Conservation (phyloP, 2,797 vertebrate genomes). For the Avahi laniger region DNA sequence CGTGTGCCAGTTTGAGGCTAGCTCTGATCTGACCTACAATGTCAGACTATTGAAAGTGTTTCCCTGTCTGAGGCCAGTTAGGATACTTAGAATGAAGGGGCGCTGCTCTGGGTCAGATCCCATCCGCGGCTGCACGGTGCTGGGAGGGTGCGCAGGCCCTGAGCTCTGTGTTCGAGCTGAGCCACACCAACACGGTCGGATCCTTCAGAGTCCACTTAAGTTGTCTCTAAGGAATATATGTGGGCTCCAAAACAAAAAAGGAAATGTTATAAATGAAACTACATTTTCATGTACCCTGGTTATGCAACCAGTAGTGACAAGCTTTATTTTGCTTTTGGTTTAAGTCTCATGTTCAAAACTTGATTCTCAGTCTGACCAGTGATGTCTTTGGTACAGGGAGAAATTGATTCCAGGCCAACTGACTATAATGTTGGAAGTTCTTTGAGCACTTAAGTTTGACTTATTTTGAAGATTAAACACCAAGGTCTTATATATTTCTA, state of each 20-base stretch:
- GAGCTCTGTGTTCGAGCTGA: not conserved
- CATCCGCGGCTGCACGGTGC: fast-evolving
- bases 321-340: fast-evolving
- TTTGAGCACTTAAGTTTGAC: not conserved
- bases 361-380: not conserved
- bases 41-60: not conserved
- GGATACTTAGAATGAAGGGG: not conserved
- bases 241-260: not conserved
- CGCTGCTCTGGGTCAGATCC: fast-evolving
- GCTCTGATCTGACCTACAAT: not conserved
- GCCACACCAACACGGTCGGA: fast-evolving
- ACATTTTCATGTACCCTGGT: fast-evolving
- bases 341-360: not conserved
- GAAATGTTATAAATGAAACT: too few relatives aligned
- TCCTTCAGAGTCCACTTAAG: fast-evolving
- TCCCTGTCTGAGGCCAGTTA: too few relatives aligned
- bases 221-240: not conserved
- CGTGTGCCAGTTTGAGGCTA: fast-evolving
- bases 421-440: not conserved
- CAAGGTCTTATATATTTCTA: not conserved
- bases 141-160: fast-evolving
- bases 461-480: not conserved
- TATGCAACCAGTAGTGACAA: fast-evolving
- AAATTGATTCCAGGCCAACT: not conserved
- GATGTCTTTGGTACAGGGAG: not conserved